These are phyloP conservation scores for Probosciger aterrimus DNA, from an alignment of 2,113 vertebrate genomes.

Conservation along the genomic window DNA sequence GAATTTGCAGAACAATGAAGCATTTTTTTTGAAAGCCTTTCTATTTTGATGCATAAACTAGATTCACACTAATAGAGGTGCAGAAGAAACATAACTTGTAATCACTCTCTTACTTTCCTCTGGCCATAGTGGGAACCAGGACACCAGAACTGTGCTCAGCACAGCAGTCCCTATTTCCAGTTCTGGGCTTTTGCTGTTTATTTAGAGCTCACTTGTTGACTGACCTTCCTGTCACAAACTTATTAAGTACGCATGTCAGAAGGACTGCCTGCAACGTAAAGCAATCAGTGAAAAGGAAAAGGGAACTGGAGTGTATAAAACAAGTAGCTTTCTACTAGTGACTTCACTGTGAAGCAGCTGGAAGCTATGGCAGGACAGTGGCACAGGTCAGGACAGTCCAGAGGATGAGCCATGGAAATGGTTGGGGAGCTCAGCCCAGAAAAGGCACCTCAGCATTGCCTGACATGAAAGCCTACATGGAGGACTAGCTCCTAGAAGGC, in stretches of 20 bases:
- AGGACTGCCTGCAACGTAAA: background rate
- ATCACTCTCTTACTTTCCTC: background rate
- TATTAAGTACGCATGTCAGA: slow-evolving; percentile 32
- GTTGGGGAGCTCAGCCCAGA: background rate
- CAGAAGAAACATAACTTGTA: background rate
- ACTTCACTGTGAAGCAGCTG: background rate
- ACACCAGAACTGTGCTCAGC: background rate
- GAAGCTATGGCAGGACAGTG: background rate
- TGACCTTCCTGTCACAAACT: slow-evolving; percentile 22
- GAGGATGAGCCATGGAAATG: background rate
- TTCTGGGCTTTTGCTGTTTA: background rate
- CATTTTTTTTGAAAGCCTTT: slow-evolving; percentile 12
- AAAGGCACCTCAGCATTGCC: background rate
- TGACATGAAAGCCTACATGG: background rate
- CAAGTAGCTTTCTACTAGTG: background rate
- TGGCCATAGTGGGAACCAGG: background rate
- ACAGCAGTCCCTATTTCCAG: background rate
- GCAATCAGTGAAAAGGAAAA: background rate
- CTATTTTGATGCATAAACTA: background rate
- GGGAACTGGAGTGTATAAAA: background rate
- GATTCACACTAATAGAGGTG: background rate
- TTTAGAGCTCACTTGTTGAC: background rate
- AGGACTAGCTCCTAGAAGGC: background rate
- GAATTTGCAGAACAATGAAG: background rate
- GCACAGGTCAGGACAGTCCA: background rate